Percentiles rank a stretch among this genome's conserved stretches.
phyloP scores from a whole-genome alignment of 2,113 vertebrate species.

The Colinus virginianus region DNA sequence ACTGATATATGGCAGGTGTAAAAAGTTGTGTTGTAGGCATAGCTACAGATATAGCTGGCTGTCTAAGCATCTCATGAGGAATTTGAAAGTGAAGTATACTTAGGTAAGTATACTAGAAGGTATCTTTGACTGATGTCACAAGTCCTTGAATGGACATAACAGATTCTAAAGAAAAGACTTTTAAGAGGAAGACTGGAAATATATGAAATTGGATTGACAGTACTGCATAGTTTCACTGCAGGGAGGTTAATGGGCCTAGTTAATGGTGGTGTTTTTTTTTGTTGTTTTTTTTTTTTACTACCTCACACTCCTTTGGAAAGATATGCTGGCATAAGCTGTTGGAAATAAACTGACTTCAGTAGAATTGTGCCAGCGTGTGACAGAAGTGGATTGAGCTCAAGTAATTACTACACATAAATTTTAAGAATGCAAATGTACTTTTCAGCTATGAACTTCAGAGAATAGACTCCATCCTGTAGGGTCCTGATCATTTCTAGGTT shows the following conservation, averaged over 20 bases:
- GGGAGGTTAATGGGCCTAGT: not conserved
- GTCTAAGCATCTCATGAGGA: not conserved
- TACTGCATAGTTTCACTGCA: not conserved
- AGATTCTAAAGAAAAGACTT: not conserved
- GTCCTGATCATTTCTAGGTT: not conserved
- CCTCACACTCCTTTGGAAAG: not conserved
- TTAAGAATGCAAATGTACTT: not conserved
- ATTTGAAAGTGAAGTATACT: not conserved
- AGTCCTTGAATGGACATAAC: not conserved
- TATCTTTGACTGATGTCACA: not conserved
- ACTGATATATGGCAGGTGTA: not conserved
- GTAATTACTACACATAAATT: not conserved
- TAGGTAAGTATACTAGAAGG: not conserved
- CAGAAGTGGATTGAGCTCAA: not conserved
- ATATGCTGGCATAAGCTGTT: not conserved
- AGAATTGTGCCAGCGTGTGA: not conserved
- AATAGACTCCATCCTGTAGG: not conserved
- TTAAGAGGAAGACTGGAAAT: not conserved
- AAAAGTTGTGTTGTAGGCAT: not conserved
- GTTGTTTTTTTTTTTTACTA: not conserved
- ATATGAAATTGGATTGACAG: not conserved
- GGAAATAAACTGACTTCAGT: not conserved
- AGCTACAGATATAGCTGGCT: not conserved
- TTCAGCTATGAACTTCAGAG: not conserved
- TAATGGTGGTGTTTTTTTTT: not conserved